Conservation (phyloP, 2,888 invertebrate genomes). For the Euplexia lucipara region DNA sequence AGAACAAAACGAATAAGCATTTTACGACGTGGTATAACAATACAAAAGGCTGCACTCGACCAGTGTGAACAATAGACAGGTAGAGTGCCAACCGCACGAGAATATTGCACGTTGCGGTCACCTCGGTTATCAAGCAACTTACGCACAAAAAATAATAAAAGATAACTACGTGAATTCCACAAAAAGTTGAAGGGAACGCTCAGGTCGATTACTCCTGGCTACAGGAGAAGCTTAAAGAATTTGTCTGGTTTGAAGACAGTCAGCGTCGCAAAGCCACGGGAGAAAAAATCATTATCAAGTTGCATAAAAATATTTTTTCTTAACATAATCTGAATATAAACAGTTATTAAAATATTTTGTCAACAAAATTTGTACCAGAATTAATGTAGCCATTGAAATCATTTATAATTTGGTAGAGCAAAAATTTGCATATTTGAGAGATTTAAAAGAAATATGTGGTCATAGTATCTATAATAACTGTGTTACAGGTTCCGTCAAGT, state of each 20-base stretch:
- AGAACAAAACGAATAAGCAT: conserved; percentile 42
- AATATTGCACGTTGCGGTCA: conserved; percentile 74
- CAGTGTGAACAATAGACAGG: conserved; percentile 71
- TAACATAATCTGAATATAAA: conserved; percentile 9
- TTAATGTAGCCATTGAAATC: conserved; percentile 28
- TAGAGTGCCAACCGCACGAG: conserved; percentile 71
- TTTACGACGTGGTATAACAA: conserved; percentile 64
- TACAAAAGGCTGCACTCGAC: conserved; percentile 64
- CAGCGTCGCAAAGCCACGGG: conserved; percentile 6
- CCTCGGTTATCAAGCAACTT: conserved; percentile 56
- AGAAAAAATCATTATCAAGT: conserved; percentile 7
- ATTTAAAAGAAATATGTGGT: conserved; percentile 36
- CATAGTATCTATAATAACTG: conserved; percentile 53
- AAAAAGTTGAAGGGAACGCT: conserved; percentile 49
- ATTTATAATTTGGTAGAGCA: conserved; percentile 40
- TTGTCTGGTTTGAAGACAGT: conserved; percentile 24
- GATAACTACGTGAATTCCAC: conserved; percentile 47
- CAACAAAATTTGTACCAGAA: conserved; percentile 27
- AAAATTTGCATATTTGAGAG: conserved; percentile 52
- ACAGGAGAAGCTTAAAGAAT: conserved; percentile 36
- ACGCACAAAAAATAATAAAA: conserved; percentile 56
- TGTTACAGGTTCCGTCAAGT: conserved; percentile 35
- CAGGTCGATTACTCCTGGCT: conserved; percentile 21
- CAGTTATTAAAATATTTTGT: conserved; percentile 11
- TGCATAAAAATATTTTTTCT: conserved; percentile 15